A percentile compares a stretch with the other conserved stretches of the same genome.
These are phyloP conservation scores for Leptinotarsa haldemani DNA, from an alignment of 2,888 invertebrate genomes.

Conservation along the genomic window DNA sequence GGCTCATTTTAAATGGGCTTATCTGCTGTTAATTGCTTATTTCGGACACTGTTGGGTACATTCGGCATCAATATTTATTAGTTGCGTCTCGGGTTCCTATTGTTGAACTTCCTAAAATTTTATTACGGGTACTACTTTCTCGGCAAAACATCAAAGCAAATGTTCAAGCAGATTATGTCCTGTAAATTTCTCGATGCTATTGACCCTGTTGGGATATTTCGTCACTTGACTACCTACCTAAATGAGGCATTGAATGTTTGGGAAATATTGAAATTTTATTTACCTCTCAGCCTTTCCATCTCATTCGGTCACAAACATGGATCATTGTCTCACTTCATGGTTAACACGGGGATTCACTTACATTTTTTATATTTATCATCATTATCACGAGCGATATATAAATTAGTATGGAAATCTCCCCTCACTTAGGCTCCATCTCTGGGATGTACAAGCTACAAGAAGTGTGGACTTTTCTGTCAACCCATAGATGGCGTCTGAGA, in stretches of 20 bases:
- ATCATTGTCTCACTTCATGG: not conserved
- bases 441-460: no score
- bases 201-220: conserved; percentile 27
- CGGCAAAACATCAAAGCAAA: conserved; percentile 45
- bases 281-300: not conserved
- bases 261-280: conserved; percentile 11
- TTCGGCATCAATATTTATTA: conserved; percentile 39
- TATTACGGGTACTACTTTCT: conserved; percentile 44
- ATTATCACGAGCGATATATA: no score
- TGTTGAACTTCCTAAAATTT: conserved; percentile 39
- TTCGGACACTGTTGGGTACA: conserved; percentile 28
- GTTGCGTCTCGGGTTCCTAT: conserved; percentile 29
- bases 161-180: conserved; percentile 34
- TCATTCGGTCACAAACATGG: not conserved
- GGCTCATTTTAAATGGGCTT: conserved; percentile 1
- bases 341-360: not conserved
- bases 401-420: no score
- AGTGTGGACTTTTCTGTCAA: no score
- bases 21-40: conserved; percentile 24
- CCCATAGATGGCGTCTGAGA: no score
- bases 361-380: no score
- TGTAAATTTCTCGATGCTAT: conserved; percentile 30
- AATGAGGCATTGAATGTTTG: conserved; percentile 21
- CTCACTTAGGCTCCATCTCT: no score
- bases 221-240: conserved; percentile 27